Evolutionary conservation across 1,140 invertebrate species (phyloP).

Genomic region (Drosophila melanogaster): Release_6_plus_ISO1_MT NT_033777.3:4686001-4686500

Average conservation of each 20-base stretch:
- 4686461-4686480: too few relatives aligned
- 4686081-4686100: constrained; percentile 30
- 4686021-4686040: constrained; percentile 68
- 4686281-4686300: neutral
- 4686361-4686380: neutral
- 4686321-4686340: neutral
- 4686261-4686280: constrained; percentile 27
- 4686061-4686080: constrained; percentile 48
- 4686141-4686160: constrained; percentile 46
- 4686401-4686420: too few relatives aligned
- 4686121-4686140: constrained; percentile 71
- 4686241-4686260: constrained; percentile 26
- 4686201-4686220: constrained; percentile 49
- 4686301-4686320: neutral
- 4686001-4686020: constrained; percentile 49
- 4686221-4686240: constrained; percentile 62
- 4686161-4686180: constrained; percentile 54
- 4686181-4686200: constrained; percentile 6
- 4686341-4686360: neutral
- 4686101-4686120: constrained; percentile 63
- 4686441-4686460: too few relatives aligned
- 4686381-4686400: too few relatives aligned
- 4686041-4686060: constrained; percentile 71
- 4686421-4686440: too few relatives aligned
- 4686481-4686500: too few relatives aligned